phyloP scores from a whole-genome alignment of 2,113 vertebrate species.

The Bos taurus region ARS-UCD2.0 NC_037336.1:95841501-95842000 shows the following conservation, averaged over 20 bases:
- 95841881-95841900: fast-evolving
- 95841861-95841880: too few species aligned
- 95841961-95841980: too few species aligned
- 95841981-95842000: fast-evolving
- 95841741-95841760: not conserved
- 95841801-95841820: too few species aligned
- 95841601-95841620: not conserved
- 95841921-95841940: too few species aligned
- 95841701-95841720: not conserved
- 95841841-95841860: fast-evolving
- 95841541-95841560: not conserved
- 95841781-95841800: too few species aligned
- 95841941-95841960: too few species aligned
- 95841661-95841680: not conserved
- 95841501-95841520: not conserved
- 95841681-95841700: not conserved
- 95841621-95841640: not conserved
- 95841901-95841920: too few species aligned
- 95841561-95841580: not conserved
- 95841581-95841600: not conserved
- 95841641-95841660: not conserved
- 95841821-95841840: too few species aligned
- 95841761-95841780: not conserved
- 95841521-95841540: not conserved
- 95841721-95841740: not conserved